Evolutionary conservation across 2,113 vertebrate species (phyloP), one percentile per base, ranked within the genome.

Genomic region (Nothobranchius kuhntae): DNA sequence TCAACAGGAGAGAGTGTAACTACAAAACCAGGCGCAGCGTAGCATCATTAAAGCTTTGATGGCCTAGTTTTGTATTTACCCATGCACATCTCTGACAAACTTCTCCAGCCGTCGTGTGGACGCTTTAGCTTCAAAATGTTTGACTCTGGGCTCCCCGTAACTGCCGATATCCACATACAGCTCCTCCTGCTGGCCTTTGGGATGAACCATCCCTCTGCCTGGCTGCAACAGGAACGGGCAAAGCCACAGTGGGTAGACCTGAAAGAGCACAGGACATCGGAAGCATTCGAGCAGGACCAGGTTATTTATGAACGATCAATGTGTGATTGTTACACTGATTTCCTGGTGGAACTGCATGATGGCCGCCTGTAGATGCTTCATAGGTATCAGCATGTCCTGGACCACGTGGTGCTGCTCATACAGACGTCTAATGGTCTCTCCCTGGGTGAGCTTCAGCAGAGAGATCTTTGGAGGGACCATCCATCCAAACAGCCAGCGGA

Each of bases 381-480:
- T 94, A 71, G 98, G 97, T 9, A 99, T 92, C 85, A 99, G 75
- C 98, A 99, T 98, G 92, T 99, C 98, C 91, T 99, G 97, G 1
- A 99, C 93, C 60, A 98, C 96, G 0, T 99, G 98, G 86, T 98
- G 96, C 59, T 99, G 95, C 64, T 99, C 98, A 0, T 99, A 99
- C 11, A 99, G 94, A 48, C 92, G 94, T 44, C 96, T 89, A 60
- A 98, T 95, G 6, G 96, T 95, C 89, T 99, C 98, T 14, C 98
- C 98, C 91, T 99, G 98, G 1, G 98, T 99, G 71, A 99, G 93
- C 86, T 99, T 99, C 62, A 99, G 68, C 80, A 99, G 87, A 0
- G 97, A 97, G 90, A 99, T 99, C 91, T 99, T 99, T 1, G 98
- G 97, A 68, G 98, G 98, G 38, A 98, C 96, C 96, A 99, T 96